Conservation (phyloP, 2,797 vertebrate species). For the Aeoliscus strigatus region DNA sequence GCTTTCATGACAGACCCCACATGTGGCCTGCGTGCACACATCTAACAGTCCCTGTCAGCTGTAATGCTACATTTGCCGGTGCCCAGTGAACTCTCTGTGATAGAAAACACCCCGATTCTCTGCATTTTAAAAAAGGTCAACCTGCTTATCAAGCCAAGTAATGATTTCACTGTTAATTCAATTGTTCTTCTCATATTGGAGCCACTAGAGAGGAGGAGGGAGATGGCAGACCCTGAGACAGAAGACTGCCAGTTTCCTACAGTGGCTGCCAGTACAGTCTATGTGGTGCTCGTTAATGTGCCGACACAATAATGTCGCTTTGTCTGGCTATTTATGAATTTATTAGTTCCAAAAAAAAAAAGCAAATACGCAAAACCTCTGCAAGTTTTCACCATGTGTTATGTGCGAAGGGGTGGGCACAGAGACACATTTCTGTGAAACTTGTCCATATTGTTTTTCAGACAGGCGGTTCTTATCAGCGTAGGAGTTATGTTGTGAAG, state of each 20-base stretch:
- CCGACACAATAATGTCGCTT: conserved; percentile 26
- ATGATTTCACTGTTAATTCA: conserved; percentile 72
- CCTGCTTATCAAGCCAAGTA: conserved; percentile 70
- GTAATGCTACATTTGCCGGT: conserved; percentile 50
- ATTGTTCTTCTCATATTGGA: conserved; percentile 54
- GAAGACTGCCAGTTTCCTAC: conserved; percentile 41
- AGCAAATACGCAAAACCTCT: conserved; percentile 8
- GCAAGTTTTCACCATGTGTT: conserved; percentile 22
- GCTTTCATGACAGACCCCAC: conserved; percentile 32
- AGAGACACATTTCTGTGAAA: no score
- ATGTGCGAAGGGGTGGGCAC: no score
- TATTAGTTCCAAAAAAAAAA: no score
- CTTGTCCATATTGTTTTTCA: no score
- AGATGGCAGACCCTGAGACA: conserved; percentile 49
- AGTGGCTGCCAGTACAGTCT: conserved; percentile 48
- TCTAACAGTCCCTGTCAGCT: conserved; percentile 28
- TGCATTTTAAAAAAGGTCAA: conserved; percentile 77
- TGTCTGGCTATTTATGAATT: conserved; percentile 29
- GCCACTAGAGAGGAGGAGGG: conserved; percentile 32
- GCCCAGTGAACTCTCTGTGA: conserved; percentile 47
- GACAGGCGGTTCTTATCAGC: no score
- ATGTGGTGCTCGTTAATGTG: conserved; percentile 50
- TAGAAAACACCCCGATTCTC: conserved; percentile 53
- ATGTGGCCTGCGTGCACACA: conserved; percentile 31
- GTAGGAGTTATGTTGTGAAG: no score